Conservation (phyloP, 2,113 vertebrate genomes). For the Burhinus oedicnemus region DNA sequence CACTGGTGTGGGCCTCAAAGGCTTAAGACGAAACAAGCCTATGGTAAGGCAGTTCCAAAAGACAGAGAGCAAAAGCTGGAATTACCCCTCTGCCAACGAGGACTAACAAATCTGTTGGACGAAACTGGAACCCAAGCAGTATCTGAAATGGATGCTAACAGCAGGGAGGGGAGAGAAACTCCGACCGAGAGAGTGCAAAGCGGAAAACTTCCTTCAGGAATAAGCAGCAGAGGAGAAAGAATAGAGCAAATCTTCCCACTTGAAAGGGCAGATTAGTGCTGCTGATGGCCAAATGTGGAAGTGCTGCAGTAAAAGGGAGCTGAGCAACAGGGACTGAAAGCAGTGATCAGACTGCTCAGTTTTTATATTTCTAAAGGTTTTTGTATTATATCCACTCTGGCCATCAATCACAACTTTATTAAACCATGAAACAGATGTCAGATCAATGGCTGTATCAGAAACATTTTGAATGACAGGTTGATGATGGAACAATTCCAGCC, state of each 20-base stretch:
- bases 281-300: not conserved
- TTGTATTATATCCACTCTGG: conserved; percentile 18
- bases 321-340: not conserved
- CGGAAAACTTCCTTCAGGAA: not conserved
- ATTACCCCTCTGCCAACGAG: not conserved
- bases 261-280: not conserved
- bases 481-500: conserved; percentile 39
- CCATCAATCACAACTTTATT: conserved; percentile 56
- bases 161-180: not conserved
- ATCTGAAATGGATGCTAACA: not conserved
- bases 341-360: not conserved
- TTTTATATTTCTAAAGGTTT: conserved; percentile 27
- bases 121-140: not conserved
- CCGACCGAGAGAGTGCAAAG: not conserved
- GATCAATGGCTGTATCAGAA: conserved; percentile 33
- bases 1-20: not conserved
- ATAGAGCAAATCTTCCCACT: not conserved
- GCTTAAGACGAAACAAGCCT: not conserved
- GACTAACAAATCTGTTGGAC: not conserved
- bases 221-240: not conserved
- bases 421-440: conserved; percentile 21
- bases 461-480: conserved; percentile 46
- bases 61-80: not conserved
- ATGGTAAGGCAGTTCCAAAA: not conserved
- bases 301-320: not conserved